A percentile compares a stretch with the other conserved stretches of the same genome.
These are phyloP conservation scores for Vanessa tameamea DNA, from an alignment of 1,140 invertebrate genomes.

Conservation along the genomic window DNA sequence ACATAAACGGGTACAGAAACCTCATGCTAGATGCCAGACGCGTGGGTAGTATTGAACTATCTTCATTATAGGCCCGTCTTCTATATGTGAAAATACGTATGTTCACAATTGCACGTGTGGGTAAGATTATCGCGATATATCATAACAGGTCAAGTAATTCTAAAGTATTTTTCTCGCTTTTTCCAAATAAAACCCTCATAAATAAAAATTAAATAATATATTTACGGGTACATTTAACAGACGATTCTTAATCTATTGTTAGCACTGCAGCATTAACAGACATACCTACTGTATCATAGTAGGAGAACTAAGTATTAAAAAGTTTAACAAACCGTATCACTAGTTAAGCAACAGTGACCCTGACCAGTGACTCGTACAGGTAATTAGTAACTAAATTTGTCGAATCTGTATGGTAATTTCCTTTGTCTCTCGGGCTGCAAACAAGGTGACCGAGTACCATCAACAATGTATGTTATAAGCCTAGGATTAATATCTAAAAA, in stretches of 20 bases:
- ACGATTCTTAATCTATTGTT: neutral
- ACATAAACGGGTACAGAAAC: constrained; percentile 18
- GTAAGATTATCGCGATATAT: too few relatives aligned
- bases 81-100: neutral
- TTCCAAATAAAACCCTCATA: neutral
- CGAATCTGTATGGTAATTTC: too few relatives aligned
- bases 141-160: too few relatives aligned
- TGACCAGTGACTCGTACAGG: neutral
- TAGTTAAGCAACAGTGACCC: constrained; percentile 4
- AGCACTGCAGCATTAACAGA: neutral
- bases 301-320: constrained; percentile 4
- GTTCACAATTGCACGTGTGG: too few relatives aligned
- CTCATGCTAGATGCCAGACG: constrained; percentile 1
- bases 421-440: too few relatives aligned
- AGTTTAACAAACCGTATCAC: neutral
- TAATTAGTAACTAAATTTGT: neutral
- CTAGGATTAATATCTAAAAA: too few relatives aligned
- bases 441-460: too few relatives aligned
- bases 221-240: neutral
- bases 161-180: neutral
- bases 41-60: constrained; percentile 16
- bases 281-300: neutral
- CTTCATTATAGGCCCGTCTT: neutral
- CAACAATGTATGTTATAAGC: too few relatives aligned
- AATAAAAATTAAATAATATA: neutral